phyloP scores from a whole-genome alignment of 2,113 vertebrate species.

The Crotalus tigris region DNA sequence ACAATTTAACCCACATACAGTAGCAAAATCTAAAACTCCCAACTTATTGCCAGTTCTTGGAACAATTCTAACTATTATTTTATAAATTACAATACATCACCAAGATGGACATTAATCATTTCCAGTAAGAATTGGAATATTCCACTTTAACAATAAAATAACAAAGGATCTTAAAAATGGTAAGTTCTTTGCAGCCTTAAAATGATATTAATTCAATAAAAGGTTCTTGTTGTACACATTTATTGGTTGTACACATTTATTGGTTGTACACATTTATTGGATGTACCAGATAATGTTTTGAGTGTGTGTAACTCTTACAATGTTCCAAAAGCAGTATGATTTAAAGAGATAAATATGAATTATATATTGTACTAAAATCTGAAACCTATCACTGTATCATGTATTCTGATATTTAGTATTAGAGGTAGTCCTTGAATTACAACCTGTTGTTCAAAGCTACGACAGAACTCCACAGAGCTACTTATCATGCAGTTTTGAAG shows the following conservation, averaged over 20 bases:
- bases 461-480: neutral
- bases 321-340: neutral
- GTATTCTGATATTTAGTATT: neutral
- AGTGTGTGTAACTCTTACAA: neutral
- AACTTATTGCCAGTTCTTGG: constrained; percentile 19
- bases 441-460: neutral
- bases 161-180: neutral
- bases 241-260: no score
- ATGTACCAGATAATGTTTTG: no score
- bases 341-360: neutral
- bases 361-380: neutral
- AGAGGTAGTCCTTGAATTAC: neutral
- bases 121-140: neutral
- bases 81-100: neutral
- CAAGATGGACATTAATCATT: neutral
- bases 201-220: neutral
- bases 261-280: no score
- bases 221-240: neutral
- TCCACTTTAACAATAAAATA: neutral
- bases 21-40: constrained; percentile 22
- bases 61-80: neutral
- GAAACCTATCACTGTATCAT: neutral
- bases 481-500: neutral
- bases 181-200: neutral
- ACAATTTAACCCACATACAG: neutral